These are phyloP conservation scores for Bos javanicus DNA, from an alignment of 2,113 vertebrate species.

Conservation along the genomic window DNA sequence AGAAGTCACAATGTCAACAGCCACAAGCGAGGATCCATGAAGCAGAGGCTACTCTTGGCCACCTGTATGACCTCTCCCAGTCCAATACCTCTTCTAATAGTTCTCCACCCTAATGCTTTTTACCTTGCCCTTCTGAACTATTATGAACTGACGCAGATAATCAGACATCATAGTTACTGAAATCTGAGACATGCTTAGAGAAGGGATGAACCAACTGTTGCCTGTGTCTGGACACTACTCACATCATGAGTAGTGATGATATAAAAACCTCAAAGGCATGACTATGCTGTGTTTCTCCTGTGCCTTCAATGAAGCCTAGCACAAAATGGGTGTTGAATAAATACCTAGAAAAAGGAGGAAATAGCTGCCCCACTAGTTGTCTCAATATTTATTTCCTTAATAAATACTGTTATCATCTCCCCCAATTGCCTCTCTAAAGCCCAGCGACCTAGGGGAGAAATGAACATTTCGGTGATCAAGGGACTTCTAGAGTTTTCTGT, in stretches of 20 bases:
- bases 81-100: background rate
- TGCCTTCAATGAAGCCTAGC: background rate
- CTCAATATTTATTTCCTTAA: background rate
- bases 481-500: conserved; percentile 21
- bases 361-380: background rate
- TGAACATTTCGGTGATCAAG: background rate
- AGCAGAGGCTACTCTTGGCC: background rate
- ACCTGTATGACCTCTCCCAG: background rate
- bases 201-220: background rate
- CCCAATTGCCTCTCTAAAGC: background rate
- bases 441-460: background rate
- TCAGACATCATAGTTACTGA: background rate
- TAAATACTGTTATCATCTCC: background rate
- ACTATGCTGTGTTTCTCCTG: background rate
- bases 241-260: background rate
- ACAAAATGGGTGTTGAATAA: background rate
- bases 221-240: background rate
- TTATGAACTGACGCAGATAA: background rate
- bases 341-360: background rate
- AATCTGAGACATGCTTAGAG: background rate
- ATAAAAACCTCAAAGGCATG: background rate
- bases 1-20: background rate
- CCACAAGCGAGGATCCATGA: background rate
- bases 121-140: background rate
- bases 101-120: background rate